phyloP scores from a whole-genome alignment of 2,113 vertebrate genomes.

The Daboia siamensis region DNA sequence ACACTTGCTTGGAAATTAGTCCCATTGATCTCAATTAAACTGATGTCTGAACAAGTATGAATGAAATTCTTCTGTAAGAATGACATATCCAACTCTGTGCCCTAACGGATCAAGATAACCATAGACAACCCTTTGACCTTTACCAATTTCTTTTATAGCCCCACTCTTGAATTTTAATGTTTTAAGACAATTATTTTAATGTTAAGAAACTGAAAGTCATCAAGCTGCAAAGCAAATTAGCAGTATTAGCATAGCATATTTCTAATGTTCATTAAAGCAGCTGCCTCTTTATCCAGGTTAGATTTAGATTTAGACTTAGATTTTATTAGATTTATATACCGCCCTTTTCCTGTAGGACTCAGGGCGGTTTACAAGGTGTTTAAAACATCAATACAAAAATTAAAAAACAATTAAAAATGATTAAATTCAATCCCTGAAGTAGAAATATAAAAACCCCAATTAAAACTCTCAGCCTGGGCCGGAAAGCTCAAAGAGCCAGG shows the following conservation, averaged over 20 bases:
- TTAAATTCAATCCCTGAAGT: too few species aligned
- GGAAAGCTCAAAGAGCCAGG: too few species aligned
- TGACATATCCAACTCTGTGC: neutral
- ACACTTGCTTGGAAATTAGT: neutral
- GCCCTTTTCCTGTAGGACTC: too few species aligned
- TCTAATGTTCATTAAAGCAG: neutral
- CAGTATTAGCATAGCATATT: neutral
- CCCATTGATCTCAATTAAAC: neutral
- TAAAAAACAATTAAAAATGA: too few species aligned
- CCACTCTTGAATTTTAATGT: neutral
- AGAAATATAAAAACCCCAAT: too few species aligned
- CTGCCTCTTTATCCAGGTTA: neutral
- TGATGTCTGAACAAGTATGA: neutral
- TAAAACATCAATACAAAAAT: too few species aligned
- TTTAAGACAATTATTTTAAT: neutral
- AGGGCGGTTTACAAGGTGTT: too few species aligned
- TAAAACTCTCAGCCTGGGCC: too few species aligned
- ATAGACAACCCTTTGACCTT: neutral
- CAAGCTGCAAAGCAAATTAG: neutral
- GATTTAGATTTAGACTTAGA: too few species aligned
- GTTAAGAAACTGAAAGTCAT: neutral
- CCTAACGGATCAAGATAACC: neutral
- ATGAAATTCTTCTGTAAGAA: neutral
- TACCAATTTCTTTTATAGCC: neutral
- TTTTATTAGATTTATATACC: too few species aligned